Evolutionary conservation across 2,888 invertebrate genomes (phyloP).

Genomic region (Eilema caniola): DNA sequence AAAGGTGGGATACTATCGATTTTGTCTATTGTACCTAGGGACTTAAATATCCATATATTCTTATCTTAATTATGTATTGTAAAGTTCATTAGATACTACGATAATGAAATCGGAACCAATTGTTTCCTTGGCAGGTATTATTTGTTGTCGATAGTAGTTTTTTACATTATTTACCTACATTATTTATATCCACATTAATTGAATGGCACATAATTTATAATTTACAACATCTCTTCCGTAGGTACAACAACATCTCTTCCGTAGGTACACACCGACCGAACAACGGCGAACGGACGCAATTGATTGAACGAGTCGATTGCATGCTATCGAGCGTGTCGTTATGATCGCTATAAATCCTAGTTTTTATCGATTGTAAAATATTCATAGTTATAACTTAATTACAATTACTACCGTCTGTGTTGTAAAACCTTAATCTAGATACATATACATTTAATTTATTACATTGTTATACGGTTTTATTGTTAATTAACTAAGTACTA

Average conservation of each 20-base stretch:
- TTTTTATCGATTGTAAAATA: neutral
- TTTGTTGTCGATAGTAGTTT: neutral
- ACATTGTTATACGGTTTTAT: neutral
- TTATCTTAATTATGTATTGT: slow-evolving; percentile 2
- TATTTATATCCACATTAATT: neutral
- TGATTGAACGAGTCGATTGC: neutral
- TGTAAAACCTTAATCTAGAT: neutral
- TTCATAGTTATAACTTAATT: neutral
- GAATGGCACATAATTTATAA: neutral
- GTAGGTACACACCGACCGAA: neutral
- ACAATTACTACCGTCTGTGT: too few relatives aligned
- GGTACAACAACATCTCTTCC: neutral
- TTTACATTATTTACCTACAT: slow-evolving; percentile 1
- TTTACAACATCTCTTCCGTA: neutral
- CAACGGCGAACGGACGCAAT: neutral
- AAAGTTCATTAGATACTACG: neutral
- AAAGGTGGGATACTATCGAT: too few relatives aligned
- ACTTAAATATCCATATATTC: slow-evolving; percentile 1
- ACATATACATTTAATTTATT: neutral
- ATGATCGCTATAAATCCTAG: neutral
- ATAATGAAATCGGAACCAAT: slow-evolving; percentile 5
- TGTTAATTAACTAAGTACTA: neutral
- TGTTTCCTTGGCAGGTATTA: slow-evolving; percentile 18
- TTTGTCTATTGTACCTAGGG: neutral
- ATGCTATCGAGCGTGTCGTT: neutral